phyloP scores from a whole-genome alignment of 37 sponge, comb jelly and placozoan species.

The Ephydatia muelleri region DNA sequence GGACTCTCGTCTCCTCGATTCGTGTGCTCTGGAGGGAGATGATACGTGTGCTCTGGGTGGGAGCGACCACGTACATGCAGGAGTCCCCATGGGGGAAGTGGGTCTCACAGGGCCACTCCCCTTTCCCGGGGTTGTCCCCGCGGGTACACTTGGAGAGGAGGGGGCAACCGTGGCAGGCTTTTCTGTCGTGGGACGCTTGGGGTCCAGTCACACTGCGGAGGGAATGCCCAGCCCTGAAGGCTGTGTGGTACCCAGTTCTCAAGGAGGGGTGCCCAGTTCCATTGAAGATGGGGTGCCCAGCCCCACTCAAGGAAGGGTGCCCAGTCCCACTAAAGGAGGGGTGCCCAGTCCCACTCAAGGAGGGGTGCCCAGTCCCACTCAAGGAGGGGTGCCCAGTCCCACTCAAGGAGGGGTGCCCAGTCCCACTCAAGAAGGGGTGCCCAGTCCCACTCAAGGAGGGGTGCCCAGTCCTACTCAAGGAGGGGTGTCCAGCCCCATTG shows the following conservation, averaged over 20 bases:
- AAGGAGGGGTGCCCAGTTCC: not conserved
- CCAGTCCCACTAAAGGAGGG: not conserved
- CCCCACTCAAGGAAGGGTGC: not conserved
- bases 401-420: not conserved
- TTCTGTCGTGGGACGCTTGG: not conserved
- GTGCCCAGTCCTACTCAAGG: too few relatives aligned
- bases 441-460: not conserved
- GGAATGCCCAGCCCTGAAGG: not conserved
- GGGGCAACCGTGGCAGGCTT: not conserved
- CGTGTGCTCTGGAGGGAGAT: too few relatives aligned
- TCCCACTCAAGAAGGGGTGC: too few relatives aligned
- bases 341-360: not conserved
- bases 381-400: not conserved
- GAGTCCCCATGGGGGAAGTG: too few relatives aligned
- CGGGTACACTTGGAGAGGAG: not conserved
- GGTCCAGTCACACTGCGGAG: not conserved
- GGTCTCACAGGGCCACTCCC: not conserved
- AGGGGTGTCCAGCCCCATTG: too few relatives aligned
- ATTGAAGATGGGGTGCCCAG: not conserved
- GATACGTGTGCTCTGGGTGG: too few relatives aligned
- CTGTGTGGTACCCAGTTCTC: not conserved
- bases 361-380: not conserved
- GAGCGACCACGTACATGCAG: too few relatives aligned
- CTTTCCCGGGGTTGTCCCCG: not conserved
- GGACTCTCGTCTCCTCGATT: too few relatives aligned